Base-by-base conservation (phyloP, 2,797 vertebrate species). In the Tadarida brasiliensis region DNA sequence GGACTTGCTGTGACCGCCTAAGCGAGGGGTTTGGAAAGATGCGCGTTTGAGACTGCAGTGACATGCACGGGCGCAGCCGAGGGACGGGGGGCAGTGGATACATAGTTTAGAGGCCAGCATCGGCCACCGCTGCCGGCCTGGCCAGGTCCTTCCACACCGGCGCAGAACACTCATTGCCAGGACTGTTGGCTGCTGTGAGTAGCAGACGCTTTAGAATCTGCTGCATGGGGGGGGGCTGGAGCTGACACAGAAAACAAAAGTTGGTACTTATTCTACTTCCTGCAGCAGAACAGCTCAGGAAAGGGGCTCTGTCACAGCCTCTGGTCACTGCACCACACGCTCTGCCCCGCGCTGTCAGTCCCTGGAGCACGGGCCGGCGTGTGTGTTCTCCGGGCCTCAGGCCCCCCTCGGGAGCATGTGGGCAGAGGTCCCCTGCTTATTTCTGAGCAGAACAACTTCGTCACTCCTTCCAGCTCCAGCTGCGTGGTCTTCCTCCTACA, bases 11-110 rank as follows among this genome's bases (percentile, higher is more conserved):
- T 2, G 54, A 28, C 8, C 17, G 54, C 76, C 20, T 3, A 4
- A 11, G 8, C 0, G 0, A 65, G 24, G 78, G 3, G 7, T 71
- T 17, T 22, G 87, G 67, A 15, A 85, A 57, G 51, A 17, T 7
- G 26, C 61, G n/a, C 44, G 28, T 65, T 59, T 1, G 15, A 65
- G 35, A 44, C 57, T 7, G 11, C n/a, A 17, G 28, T 65, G 11
- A 35, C 15, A 4, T 26, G 61, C 24, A 1, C 0, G 0, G 0
- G 17, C 22, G 19, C 1, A 22, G 28, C 57, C 0, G 0, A 57
- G 68, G 28, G 73, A 2, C 61, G 7, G 3, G 1, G 8, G 76
- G 20, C 2, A 0, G n/a, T 11, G 54, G 70, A 20, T 7, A 24
- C 54, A 0, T 0, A 12, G 51, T 9, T 0, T 49, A 6, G 33